Conservation (phyloP, 2,888 invertebrate genomes). For the Cotesia congregata region DNA sequence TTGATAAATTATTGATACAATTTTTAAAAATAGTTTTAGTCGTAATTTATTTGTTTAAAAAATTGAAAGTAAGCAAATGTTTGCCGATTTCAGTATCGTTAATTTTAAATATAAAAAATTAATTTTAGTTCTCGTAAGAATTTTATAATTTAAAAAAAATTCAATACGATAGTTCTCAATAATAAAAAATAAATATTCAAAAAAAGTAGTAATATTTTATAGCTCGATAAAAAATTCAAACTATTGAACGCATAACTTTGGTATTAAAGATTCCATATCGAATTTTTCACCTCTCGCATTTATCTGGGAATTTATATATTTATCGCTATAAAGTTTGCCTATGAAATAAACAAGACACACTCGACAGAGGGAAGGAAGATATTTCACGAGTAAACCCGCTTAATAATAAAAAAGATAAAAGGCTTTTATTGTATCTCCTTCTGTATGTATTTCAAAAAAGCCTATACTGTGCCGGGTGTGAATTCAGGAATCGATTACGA, state of each 20-base stretch:
- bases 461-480: neutral
- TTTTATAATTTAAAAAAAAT: too few relatives aligned
- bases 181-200: neutral
- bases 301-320: constrained; percentile 13
- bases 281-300: constrained; percentile 42
- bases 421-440: neutral
- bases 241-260: constrained; percentile 50
- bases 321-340: constrained; percentile 2
- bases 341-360: neutral
- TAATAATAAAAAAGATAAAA: neutral
- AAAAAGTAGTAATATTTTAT: constrained; percentile 52
- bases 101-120: too few relatives aligned
- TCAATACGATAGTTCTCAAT: too few relatives aligned
- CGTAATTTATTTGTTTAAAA: too few relatives aligned
- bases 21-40: too few relatives aligned
- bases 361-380: neutral
- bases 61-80: too few relatives aligned
- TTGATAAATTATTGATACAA: too few relatives aligned
- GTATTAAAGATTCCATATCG: constrained; percentile 54
- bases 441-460: neutral
- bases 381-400: neutral
- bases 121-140: too few relatives aligned
- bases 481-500: neutral
- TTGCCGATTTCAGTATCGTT: too few relatives aligned
- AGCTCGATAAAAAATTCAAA: constrained; percentile 47